Base-by-base conservation (phyloP, 2,797 vertebrate genomes). In the Naso thynnoides region DNA sequence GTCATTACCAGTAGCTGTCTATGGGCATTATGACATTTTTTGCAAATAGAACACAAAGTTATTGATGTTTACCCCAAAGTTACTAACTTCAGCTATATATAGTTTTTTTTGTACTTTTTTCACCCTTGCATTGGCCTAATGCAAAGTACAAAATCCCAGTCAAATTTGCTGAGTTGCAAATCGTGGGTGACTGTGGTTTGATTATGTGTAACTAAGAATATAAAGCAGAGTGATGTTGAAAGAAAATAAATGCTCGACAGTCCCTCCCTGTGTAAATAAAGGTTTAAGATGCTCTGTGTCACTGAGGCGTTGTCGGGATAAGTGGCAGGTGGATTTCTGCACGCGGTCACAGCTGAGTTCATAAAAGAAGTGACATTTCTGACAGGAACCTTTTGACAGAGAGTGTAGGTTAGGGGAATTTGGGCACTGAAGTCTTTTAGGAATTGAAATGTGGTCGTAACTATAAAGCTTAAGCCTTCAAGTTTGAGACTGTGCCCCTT, bases 191-290 rank as follows among this genome's bases (percentile, higher is more conserved):
- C n/a, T 57, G 52, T 58, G 68, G 70, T 69, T 74, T 63, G 5
- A 65, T 33, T 57, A 70, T 66, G 57, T 44, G 63, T 71, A 54
- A 48, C 66, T 62, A 8, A 38, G 61, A 79, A 60, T 54, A 55
- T 29, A 15, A 15, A 66, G 42, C 27, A 44, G 54, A 45, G 39
- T 1, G 23, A 18, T 38, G 59, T 8, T 53, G 62, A 65, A 58
- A 58, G 41, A 64, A 70, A 72, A 18, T 1, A 6, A 70, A 10
- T 6, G 47, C 58, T 53, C 66, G 53, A 74, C 76, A 52, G 42
- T 53, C 52, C 54, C 58, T 79, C 74, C 76, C 44, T 77, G 65
- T 2, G 79, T 57, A 80, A 78, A 80, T 65, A 78, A 16, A 68
- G 44, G 36, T 70, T 60, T 55, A 19, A 70, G 73, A 56, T 6